Evolutionary conservation across 2,888 invertebrate species (phyloP), one percentile per base, ranked within the genome.

Genomic region (Pyrrhosoma nymphula): DNA sequence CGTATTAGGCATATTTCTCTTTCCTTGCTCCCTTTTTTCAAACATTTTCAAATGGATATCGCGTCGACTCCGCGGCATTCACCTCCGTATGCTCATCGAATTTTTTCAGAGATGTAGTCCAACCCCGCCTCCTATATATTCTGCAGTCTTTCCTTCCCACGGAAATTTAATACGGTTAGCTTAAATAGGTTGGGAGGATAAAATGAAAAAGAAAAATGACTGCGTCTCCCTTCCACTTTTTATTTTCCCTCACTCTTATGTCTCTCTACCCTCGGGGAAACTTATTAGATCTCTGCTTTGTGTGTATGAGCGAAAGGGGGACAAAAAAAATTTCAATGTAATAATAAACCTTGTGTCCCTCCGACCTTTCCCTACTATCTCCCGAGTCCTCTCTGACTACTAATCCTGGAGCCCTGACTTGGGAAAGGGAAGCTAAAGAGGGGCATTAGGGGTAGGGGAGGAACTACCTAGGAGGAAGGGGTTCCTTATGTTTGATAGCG

Each of bases 81-180:
- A 26, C 69, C n/a, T 69, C n/a, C 69, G 23, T 69, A 10, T 26
- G 69, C 26, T 69, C 23, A 26, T 69, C 69, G n/a, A 69, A 69
- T 69, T 69, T n/a, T 69, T n/a, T 26, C 47, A 47, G 47, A 47
- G 4, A 47, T 47, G 47, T 47, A 47, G 47, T 47, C 47, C 47
- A 47, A 47, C 47, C 47, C 47, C 8, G 47, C 69, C 12, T 6
- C 89, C 47, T 47, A 35, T 56, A 55, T 56, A 88, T 35, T 91
- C 39, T 35, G 26, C 26, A 12, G 35, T 20, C 35, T 56, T 47
- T 95, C 39, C 95, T 35, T 88, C 56, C 39, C 88, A 1, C 55
- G 47, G 75, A 63, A 69, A 75, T 69, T 69, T 35, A 95, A 69
- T 95, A 75, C 69, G 47, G 56, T 75, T 69, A 26, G 26, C 69